Percentiles rank a stretch among this genome's conserved stretches.
phyloP scores from a whole-genome alignment of 2,797 vertebrate species.

The Antrozous pallidus region DNA sequence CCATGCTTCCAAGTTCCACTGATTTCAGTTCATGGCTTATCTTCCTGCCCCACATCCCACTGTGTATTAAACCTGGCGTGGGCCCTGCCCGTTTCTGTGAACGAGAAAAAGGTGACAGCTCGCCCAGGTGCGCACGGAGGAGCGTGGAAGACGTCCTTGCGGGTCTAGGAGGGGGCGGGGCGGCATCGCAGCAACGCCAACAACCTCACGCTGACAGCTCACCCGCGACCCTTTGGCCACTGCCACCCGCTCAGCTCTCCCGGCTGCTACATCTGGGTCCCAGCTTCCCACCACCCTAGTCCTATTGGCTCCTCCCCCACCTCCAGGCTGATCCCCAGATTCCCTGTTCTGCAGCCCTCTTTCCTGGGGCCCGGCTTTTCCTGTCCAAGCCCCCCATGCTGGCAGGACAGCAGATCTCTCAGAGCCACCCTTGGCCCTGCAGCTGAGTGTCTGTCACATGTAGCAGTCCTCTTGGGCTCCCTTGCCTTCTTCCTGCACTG shows the following conservation, averaged over 20 bases:
- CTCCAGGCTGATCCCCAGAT: background rate
- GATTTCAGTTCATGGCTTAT: background rate
- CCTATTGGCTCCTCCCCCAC: background rate
- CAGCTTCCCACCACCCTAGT: background rate
- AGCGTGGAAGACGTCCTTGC: rapidly evolving
- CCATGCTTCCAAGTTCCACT: background rate
- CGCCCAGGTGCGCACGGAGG: rapidly evolving
- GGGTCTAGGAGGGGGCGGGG: rapidly evolving
- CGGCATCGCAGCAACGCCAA: rapidly evolving
- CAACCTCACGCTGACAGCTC: background rate
- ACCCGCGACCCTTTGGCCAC: too few species aligned
- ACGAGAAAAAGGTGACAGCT: rapidly evolving
- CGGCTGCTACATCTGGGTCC: rapidly evolving
- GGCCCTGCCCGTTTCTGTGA: background rate
- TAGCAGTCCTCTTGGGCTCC: background rate
- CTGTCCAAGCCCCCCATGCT: background rate
- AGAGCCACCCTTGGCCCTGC: background rate
- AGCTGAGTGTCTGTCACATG: too few species aligned
- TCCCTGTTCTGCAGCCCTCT: rapidly evolving
- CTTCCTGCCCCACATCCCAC: rapidly evolving
- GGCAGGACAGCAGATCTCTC: rapidly evolving
- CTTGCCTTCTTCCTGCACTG: rapidly evolving
- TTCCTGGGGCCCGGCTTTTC: rapidly evolving
- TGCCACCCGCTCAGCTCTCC: too few species aligned
- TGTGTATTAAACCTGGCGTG: rapidly evolving